Conservation (phyloP, 2,797 vertebrate species). For the Cephalopachus bancanus region DNA sequence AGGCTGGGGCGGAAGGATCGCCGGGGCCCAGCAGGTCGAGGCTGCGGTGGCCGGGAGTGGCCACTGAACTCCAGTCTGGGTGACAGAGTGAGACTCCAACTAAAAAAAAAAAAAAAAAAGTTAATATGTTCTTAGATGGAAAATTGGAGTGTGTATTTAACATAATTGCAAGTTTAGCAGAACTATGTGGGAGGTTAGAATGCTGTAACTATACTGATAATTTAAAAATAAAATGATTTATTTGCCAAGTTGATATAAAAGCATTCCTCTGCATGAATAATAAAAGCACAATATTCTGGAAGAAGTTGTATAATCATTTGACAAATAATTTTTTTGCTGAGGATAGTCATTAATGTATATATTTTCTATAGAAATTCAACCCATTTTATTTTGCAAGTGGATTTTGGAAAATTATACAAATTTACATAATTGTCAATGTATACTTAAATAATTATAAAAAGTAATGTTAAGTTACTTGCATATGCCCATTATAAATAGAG, state of each 20-base stretch:
- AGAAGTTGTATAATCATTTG: slow-evolving; percentile 1
- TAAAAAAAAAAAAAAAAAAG: too few relatives aligned
- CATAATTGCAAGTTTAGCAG: slow-evolving; percentile 61
- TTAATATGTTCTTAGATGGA: slow-evolving; percentile 33
- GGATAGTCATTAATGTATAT: neutral
- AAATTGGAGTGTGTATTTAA: slow-evolving; percentile 42
- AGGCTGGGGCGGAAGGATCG: too few relatives aligned
- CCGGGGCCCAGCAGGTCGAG: too few relatives aligned
- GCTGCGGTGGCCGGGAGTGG: too few relatives aligned
- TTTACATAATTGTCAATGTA: neutral
- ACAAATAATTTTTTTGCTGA: slow-evolving; percentile 52
- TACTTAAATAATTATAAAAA: slow-evolving; percentile 27
- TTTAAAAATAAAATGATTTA: slow-evolving; percentile 70
- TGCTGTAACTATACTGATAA: slow-evolving; percentile 29
- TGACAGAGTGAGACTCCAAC: too few relatives aligned
- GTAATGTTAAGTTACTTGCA: neutral
- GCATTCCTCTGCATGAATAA: slow-evolving; percentile 28
- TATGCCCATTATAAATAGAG: neutral
- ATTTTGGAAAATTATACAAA: slow-evolving; percentile 49
- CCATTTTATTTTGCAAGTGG: slow-evolving; percentile 62
- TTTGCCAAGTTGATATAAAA: slow-evolving; percentile 57
- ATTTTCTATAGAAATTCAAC: slow-evolving; percentile 34
- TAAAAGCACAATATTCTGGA: slow-evolving; percentile 59
- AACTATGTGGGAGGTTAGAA: slow-evolving; percentile 52
- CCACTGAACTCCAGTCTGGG: too few relatives aligned